phyloP scores from a whole-genome alignment of 1,140 invertebrate species.

The Matsumurasca onukii region DNA sequence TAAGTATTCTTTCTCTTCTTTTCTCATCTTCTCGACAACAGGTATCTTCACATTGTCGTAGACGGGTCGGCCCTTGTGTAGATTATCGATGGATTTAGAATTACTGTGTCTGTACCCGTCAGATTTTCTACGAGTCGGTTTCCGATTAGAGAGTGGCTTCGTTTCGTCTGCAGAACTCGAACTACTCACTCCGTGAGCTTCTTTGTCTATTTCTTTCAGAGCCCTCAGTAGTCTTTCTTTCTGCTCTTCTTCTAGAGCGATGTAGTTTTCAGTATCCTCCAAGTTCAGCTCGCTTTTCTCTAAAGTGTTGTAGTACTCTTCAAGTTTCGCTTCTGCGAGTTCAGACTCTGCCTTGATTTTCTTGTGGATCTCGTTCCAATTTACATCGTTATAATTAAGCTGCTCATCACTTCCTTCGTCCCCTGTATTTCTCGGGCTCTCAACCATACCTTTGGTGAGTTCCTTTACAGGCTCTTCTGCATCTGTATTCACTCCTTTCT shows the following conservation, averaged over 20 bases:
- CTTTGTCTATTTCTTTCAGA: slow-evolving; percentile 28
- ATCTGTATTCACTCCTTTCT: not conserved
- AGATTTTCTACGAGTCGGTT: slow-evolving; percentile 6
- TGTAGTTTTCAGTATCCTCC: slow-evolving; percentile 4
- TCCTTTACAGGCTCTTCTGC: slow-evolving; percentile 4
- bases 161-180: not conserved
- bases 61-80: slow-evolving; percentile 17
- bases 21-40: slow-evolving; percentile 16
- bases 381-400: slow-evolving; percentile 1
- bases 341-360: slow-evolving; percentile 27
- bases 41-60: slow-evolving; percentile 18
- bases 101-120: slow-evolving; percentile 13
- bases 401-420: slow-evolving; percentile 21
- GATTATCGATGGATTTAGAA: slow-evolving; percentile 12
- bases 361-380: slow-evolving; percentile 31
- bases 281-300: slow-evolving; percentile 17
- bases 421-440: not conserved
- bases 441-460: slow-evolving; percentile 9
- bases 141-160: not conserved
- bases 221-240: slow-evolving; percentile 27
- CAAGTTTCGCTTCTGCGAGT: slow-evolving; percentile 19
- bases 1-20: slow-evolving; percentile 24
- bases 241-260: slow-evolving; percentile 7
- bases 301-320: slow-evolving; percentile 22
- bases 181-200: slow-evolving; percentile 21